Evolutionary conservation across 2,888 invertebrate species (phyloP).

Genomic region (Drosophila acutilabella): DNA sequence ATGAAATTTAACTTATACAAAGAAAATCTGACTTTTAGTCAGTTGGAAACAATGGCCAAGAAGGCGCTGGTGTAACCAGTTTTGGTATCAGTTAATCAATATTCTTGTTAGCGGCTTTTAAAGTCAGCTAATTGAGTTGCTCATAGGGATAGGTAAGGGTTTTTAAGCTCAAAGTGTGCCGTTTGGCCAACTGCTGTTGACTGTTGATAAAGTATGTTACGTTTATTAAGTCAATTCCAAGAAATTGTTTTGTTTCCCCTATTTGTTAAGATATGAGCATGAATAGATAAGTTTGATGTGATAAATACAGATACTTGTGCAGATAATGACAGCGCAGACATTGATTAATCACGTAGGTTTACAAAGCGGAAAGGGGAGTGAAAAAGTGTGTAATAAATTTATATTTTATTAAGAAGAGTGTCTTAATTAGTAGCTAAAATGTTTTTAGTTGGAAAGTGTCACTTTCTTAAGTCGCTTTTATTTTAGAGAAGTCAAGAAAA

Average conservation of each 20-base stretch:
- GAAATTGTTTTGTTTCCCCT: slow-evolving; percentile 16
- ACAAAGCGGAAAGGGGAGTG: not conserved
- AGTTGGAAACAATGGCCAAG: slow-evolving; percentile 14
- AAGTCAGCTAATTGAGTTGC: slow-evolving; percentile 24
- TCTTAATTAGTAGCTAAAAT: no score
- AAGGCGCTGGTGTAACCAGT: slow-evolving; percentile 1
- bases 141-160: slow-evolving; percentile 54
- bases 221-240: slow-evolving; percentile 18
- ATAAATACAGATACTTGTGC: slow-evolving; percentile 12
- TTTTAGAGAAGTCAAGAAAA: no score
- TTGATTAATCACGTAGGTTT: slow-evolving; percentile 29
- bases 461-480: no score
- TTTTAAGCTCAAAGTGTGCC: not conserved
- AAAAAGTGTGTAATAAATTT: not conserved
- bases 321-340: slow-evolving; percentile 16
- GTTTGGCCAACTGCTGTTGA: not conserved
- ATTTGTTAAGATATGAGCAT: slow-evolving; percentile 2
- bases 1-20: slow-evolving; percentile 15
- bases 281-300: slow-evolving; percentile 30
- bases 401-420: no score
- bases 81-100: not conserved
- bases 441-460: not conserved
- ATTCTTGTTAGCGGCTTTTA: slow-evolving; percentile 16
- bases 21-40: not conserved
- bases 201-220: slow-evolving; percentile 16